phyloP scores from a whole-genome alignment of 2,888 invertebrate genomes.

The Salticus scenicus region DNA sequence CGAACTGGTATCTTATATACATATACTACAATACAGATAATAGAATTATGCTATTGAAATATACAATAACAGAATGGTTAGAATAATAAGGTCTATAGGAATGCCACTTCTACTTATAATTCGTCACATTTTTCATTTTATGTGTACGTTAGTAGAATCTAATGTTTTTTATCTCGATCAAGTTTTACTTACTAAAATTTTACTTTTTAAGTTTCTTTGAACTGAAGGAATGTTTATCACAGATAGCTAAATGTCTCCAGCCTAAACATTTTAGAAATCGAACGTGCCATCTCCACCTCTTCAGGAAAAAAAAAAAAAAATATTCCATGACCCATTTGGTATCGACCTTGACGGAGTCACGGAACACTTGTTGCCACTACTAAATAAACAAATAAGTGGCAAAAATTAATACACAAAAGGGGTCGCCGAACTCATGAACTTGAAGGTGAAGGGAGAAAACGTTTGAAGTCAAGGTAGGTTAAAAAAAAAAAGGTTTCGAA shows the following conservation, averaged over 20 bases:
- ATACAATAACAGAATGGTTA: no score
- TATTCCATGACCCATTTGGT: constrained; percentile 34
- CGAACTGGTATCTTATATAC: no score
- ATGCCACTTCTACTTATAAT: no score
- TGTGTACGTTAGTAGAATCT: no score
- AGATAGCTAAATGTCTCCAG: background rate
- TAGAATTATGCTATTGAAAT: no score
- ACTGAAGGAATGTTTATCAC: no score
- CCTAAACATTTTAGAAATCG: background rate
- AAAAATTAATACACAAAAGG: constrained; percentile 29
- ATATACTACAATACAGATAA: no score
- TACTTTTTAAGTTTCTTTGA: no score
- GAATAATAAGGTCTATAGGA: no score
- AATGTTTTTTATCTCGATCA: no score
- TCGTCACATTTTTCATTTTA: no score
- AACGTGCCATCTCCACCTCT: constrained; percentile 9
- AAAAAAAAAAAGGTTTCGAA: background rate
- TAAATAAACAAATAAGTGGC: constrained; percentile 36
- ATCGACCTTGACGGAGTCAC: constrained; percentile 49
- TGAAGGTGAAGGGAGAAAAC: constrained; percentile 29
- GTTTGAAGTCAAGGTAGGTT: constrained; percentile 30
- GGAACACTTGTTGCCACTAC: constrained; percentile 28
- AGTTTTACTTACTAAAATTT: no score
- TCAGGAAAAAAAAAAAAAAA: background rate
- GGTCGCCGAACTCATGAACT: constrained; percentile 52